Base-by-base conservation (phyloP, 2,113 vertebrate species). In the Arothron firmamentum region DNA sequence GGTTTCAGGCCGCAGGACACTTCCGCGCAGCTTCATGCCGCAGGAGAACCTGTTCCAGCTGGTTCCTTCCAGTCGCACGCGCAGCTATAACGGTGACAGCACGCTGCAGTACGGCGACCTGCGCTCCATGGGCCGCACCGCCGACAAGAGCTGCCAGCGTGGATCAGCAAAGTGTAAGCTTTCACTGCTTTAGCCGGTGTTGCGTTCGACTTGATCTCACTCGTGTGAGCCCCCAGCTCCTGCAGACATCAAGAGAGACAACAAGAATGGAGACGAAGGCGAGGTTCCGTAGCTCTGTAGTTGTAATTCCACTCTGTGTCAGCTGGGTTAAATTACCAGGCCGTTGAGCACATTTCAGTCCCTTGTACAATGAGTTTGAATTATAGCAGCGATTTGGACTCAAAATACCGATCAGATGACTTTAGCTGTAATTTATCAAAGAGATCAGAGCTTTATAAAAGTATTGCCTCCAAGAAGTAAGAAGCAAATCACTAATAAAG, bases 31-130 rank as follows among this genome's bases (percentile, higher is more conserved):
- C 82, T 96, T 94, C 56, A 91, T 93, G 85, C 93, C 94, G 0
- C 93, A 93, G 71, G 93, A 95, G 82, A 94, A 93, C 75, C 87
- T 92, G 42, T 95, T 95, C 45, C 94, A 94, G 83, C 88, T 95
- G 31, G 90, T 94, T 69, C 92, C 93, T 15, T 93, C 93, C 52
- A 94, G 93, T 77, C 87, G 94, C 54, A 94, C 93, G 0, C 92
- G 93, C 70, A 95, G 94, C 59, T 93, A 91, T 21, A 95, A 90
- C 0, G 93, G 93, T 38, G 94, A 95, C 79, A 90, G 85, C 46
- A 90, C 91, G 1, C 55, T 93, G 70, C 90, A 91, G 76, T 92
- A 92, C 1, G 81, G 90, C 0, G 93, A 94, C 68, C 86, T 90
- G 67, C 85, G 90, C 56, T 79, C 85, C 1, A 85, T 91, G 70